These are phyloP conservation scores for Orgyia antiqua DNA, from an alignment of 2,888 invertebrate species.

Conservation along the genomic window DNA sequence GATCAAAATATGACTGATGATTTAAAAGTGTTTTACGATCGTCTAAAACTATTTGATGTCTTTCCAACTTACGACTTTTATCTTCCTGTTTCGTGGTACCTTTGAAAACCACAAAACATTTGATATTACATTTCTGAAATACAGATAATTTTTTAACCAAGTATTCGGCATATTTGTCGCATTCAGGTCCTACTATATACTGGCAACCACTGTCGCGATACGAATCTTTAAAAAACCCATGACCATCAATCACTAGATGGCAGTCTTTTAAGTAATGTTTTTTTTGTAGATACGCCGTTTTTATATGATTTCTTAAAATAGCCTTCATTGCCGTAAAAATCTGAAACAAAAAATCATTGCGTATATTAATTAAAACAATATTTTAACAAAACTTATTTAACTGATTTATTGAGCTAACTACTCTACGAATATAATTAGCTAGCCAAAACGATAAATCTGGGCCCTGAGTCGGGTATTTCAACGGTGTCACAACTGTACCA, in stretches of 20 bases:
- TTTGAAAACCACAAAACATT: slow-evolving; percentile 19
- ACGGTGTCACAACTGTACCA: too few relatives aligned
- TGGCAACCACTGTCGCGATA: slow-evolving; percentile 28
- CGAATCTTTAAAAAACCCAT: slow-evolving; percentile 16
- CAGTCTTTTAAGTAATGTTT: slow-evolving; percentile 9
- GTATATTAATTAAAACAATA: too few relatives aligned
- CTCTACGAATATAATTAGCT: too few relatives aligned
- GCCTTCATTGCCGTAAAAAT: slow-evolving; percentile 13
- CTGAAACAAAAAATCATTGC: too few relatives aligned
- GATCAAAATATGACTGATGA: slow-evolving; percentile 10
- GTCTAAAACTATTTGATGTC: slow-evolving; percentile 11
- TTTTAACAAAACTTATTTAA: too few relatives aligned
- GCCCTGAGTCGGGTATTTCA: too few relatives aligned
- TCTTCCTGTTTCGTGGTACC: slow-evolving; percentile 9
- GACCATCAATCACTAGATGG: slow-evolving; percentile 17
- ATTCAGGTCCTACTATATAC: slow-evolving; percentile 23
- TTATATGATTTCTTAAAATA: slow-evolving; percentile 13
- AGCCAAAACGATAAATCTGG: too few relatives aligned
- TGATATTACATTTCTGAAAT: slow-evolving; percentile 8
- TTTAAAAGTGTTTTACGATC: background rate
- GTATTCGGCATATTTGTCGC: slow-evolving; percentile 15
- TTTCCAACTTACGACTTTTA: slow-evolving; percentile 3
- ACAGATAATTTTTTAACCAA: slow-evolving; percentile 7
- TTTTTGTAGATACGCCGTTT: slow-evolving; percentile 4
- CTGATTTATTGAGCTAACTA: too few relatives aligned